Evolutionary conservation across 2,888 invertebrate genomes (phyloP).

Genomic region (Apamea anceps): DNA sequence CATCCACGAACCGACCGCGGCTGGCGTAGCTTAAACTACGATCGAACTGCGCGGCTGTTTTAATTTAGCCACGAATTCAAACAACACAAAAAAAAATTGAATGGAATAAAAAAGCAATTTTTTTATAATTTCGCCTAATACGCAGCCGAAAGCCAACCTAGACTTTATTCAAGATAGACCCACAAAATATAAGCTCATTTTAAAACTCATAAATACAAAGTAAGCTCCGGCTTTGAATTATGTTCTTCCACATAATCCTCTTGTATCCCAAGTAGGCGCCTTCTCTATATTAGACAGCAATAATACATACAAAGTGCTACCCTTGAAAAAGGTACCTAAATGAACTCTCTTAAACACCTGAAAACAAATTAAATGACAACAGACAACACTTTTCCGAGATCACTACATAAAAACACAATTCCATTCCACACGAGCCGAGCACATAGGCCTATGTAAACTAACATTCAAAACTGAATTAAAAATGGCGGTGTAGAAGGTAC

Average conservation of each 20-base stretch:
- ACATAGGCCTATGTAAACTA: slow-evolving; percentile 50
- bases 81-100: not conserved
- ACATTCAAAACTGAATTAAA: slow-evolving; percentile 46
- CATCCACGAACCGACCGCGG: not conserved
- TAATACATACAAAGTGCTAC: slow-evolving; percentile 15
- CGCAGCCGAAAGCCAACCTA: not conserved
- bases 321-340: slow-evolving; percentile 21
- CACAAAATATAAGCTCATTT: slow-evolving; percentile 35
- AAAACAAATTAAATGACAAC: slow-evolving; percentile 24
- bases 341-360: not conserved
- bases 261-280: slow-evolving; percentile 6
- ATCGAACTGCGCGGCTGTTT: not conserved
- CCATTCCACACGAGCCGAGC: slow-evolving; percentile 1
- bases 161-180: not conserved
- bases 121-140: not conserved
- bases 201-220: slow-evolving; percentile 47
- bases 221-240: slow-evolving; percentile 33
- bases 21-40: not conserved
- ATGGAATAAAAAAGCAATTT: not conserved
- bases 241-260: slow-evolving; percentile 35
- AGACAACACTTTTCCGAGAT: not conserved
- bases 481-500: slow-evolving; percentile 36
- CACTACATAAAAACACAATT: slow-evolving; percentile 38
- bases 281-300: slow-evolving; percentile 11
- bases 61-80: not conserved